These are phyloP conservation scores for Egretta garzetta DNA, from an alignment of 2,113 vertebrate genomes.

Conservation along the genomic window DNA sequence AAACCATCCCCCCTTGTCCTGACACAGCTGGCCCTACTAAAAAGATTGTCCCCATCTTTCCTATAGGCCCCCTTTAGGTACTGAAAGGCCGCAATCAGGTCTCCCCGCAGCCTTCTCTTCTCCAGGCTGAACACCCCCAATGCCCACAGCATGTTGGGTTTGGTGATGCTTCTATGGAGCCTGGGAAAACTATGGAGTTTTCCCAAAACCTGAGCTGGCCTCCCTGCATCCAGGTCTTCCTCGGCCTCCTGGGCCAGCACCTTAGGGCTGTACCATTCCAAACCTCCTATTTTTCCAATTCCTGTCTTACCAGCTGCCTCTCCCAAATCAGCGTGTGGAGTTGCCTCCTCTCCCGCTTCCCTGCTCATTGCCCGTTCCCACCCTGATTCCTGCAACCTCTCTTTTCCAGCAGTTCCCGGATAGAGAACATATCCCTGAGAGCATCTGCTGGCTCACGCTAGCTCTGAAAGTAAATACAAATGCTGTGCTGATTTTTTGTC, in stretches of 20 bases:
- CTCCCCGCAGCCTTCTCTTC: no score
- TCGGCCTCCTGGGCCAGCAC: not conserved
- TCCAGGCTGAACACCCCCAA: no score
- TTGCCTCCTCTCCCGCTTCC: not conserved
- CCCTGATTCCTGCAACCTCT: not conserved
- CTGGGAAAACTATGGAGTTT: no score
- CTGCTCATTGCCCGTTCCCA: not conserved
- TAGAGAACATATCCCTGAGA: not conserved
- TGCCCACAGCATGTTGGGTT: not conserved
- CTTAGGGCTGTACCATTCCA: accelerated
- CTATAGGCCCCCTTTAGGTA: no score
- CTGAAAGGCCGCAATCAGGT: no score
- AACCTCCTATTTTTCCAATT: not conserved
- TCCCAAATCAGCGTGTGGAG: no score
- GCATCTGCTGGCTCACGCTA: not conserved
- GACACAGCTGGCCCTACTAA: no score
- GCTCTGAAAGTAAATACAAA: not conserved
- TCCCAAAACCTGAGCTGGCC: not conserved
- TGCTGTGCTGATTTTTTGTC: not conserved
- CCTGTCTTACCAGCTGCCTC: not conserved
- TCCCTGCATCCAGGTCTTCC: not conserved
- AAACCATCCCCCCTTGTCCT: no score
- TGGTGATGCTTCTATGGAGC: not conserved
- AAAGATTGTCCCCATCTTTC: no score
- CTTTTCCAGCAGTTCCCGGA: not conserved